Evolutionary conservation across 2,797 vertebrate genomes (phyloP).

Genomic region (Phyllotis vaccarum): DNA sequence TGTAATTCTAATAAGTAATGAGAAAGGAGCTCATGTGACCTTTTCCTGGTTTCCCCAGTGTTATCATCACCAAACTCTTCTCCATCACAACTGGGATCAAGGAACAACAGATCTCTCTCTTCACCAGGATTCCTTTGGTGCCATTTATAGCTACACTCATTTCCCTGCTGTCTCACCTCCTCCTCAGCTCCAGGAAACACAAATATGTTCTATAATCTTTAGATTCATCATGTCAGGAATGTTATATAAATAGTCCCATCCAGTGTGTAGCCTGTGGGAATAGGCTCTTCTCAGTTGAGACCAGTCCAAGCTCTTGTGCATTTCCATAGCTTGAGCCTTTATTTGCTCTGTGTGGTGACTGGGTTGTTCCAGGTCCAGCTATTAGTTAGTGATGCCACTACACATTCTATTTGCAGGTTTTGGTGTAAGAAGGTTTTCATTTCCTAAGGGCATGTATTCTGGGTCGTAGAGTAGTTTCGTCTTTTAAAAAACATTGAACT

Average conservation of each 20-base stretch:
- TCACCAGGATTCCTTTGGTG: background rate
- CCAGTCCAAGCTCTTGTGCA: background rate
- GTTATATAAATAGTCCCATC: background rate
- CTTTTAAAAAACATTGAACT: slow-evolving; percentile 42
- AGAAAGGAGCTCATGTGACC: background rate
- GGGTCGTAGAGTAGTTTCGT: background rate
- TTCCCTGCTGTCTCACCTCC: background rate
- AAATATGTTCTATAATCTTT: background rate
- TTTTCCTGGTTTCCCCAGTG: background rate
- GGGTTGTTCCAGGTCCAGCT: background rate
- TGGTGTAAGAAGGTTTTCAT: slow-evolving; percentile 38
- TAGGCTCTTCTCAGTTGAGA: slow-evolving; percentile 5
- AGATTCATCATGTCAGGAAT: slow-evolving; percentile 2
- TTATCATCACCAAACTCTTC: background rate
- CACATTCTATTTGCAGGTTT: slow-evolving; percentile 3
- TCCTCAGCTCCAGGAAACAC: background rate
- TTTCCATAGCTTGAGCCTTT: background rate
- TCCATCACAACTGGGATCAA: background rate
- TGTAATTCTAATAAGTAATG: slow-evolving; percentile 4
- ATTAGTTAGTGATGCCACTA: slow-evolving; percentile 11
- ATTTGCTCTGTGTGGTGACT: background rate
- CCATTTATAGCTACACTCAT: background rate
- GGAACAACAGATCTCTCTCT: background rate
- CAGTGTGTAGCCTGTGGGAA: background rate
- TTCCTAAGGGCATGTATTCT: background rate